Percentiles rank a stretch among this genome's conserved stretches.
These are phyloP conservation scores for Pseudomyrmex concolor DNA, from an alignment of 1,140 invertebrate species.

Conservation along the genomic window DNA sequence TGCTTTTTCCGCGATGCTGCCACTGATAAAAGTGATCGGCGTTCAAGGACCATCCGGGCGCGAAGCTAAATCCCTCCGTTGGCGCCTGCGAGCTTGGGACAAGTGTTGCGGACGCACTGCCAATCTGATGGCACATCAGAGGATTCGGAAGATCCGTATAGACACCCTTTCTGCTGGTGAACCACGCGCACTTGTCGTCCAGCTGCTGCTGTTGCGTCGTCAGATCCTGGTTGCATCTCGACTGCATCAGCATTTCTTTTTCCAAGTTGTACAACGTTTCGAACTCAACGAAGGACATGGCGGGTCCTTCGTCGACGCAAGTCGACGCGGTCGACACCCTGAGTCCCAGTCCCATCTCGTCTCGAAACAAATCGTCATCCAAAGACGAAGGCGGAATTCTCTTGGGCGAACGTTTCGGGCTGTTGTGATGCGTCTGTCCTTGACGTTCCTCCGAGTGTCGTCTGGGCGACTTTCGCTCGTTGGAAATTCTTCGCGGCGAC, in stretches of 20 bases:
- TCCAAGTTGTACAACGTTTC: slow-evolving; percentile 79
- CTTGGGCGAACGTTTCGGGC: slow-evolving; percentile 63
- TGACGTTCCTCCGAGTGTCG: slow-evolving; percentile 59
- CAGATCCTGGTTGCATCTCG: slow-evolving; percentile 59
- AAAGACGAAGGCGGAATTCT: slow-evolving; percentile 19
- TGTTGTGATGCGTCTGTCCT: slow-evolving; percentile 43
- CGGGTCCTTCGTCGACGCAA: slow-evolving; percentile 61
- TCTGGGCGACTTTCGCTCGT: slow-evolving; percentile 59
- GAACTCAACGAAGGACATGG: slow-evolving; percentile 80
- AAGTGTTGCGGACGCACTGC: background rate
- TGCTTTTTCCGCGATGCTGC: slow-evolving; percentile 79
- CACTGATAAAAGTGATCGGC: slow-evolving; percentile 81
- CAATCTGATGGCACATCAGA: slow-evolving; percentile 43
- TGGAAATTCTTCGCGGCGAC: slow-evolving; percentile 42
- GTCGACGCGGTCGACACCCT: slow-evolving; percentile 48
- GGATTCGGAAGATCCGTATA: slow-evolving; percentile 79
- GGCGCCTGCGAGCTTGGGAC: slow-evolving; percentile 65
- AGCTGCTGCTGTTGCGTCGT: slow-evolving; percentile 68
- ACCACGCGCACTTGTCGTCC: slow-evolving; percentile 76
- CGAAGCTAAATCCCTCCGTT: slow-evolving; percentile 78
- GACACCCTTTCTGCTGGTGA: slow-evolving; percentile 69
- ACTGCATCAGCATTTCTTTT: slow-evolving; percentile 74
- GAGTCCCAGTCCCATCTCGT: slow-evolving; percentile 73
- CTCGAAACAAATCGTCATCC: slow-evolving; percentile 64
- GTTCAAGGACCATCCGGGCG: slow-evolving; percentile 79